Conservation (phyloP, 2,113 vertebrate species). For the Oenanthe oenanthe region DNA sequence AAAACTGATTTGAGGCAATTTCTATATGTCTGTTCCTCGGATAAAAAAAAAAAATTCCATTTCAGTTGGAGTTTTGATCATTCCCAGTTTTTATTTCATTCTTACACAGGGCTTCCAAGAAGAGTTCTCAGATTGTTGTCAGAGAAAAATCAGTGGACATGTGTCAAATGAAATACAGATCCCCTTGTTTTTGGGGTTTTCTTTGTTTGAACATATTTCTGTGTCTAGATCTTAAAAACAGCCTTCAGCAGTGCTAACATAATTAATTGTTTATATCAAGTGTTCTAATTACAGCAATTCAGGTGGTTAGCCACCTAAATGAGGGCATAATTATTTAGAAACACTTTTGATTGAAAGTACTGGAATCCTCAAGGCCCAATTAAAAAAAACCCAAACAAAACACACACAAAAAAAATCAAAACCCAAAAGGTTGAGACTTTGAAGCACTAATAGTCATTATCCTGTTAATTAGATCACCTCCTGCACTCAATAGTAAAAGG, state of each 20-base stretch:
- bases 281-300: neutral
- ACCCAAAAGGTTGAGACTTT: neutral
- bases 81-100: neutral
- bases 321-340: conserved; percentile 21
- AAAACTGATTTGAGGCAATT: neutral
- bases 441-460: neutral
- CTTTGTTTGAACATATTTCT: neutral
- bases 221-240: neutral
- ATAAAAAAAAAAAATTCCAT: neutral
- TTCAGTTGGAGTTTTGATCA: neutral
- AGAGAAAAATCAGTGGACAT: neutral
- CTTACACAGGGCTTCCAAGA: neutral
- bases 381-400: neutral
- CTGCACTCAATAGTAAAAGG: neutral
- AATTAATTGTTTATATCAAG: conserved; percentile 24
- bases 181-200: neutral
- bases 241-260: neutral
- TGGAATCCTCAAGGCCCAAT: neutral
- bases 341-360: neutral
- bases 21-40: neutral
- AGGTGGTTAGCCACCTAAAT: conserved; percentile 29
- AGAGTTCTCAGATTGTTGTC: neutral
- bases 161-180: neutral
- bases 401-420: neutral
- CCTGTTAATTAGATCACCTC: neutral